phyloP scores from a whole-genome alignment of 2,113 vertebrate species.

The Campylomormyrus tamandua region DNA sequence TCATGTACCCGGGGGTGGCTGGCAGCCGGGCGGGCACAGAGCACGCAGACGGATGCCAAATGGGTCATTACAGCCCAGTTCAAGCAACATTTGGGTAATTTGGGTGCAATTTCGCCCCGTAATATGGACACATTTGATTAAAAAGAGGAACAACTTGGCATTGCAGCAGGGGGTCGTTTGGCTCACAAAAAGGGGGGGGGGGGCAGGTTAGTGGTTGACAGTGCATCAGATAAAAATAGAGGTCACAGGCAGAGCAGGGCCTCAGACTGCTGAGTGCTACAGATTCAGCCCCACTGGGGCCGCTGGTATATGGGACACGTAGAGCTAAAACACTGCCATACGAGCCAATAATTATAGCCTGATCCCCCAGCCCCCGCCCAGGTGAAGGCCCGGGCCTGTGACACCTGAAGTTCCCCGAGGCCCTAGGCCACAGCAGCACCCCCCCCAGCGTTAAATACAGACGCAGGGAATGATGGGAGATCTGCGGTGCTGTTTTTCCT shows the following conservation, averaged over 20 bases:
- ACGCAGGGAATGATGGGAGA: conserved; percentile 14
- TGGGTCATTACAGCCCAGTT: not conserved
- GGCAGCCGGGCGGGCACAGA: not conserved
- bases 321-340: conserved; percentile 52
- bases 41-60: not conserved
- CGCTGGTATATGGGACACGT: conserved; percentile 56
- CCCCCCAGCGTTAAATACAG: conserved; percentile 59
- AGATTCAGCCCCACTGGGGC: conserved; percentile 57
- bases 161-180: conserved; percentile 18
- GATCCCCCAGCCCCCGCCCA: conserved; percentile 42
- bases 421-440: conserved; percentile 48
- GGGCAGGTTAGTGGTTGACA: conserved; percentile 24
- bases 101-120: not conserved
- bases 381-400: conserved; percentile 48
- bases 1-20: not conserved
- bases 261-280: conserved; percentile 58
- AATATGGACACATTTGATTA: not conserved
- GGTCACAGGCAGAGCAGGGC: conserved; percentile 46
- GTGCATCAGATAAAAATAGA: conserved; percentile 59
- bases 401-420: conserved; percentile 56
- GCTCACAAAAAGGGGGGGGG: conserved; percentile 26
- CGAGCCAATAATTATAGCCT: conserved; percentile 53
- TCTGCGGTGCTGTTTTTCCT: not conserved
- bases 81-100: not conserved
- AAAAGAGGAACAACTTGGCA: not conserved